phyloP scores from a whole-genome alignment of 2,797 vertebrate genomes.

The Halcyon badia region DNA sequence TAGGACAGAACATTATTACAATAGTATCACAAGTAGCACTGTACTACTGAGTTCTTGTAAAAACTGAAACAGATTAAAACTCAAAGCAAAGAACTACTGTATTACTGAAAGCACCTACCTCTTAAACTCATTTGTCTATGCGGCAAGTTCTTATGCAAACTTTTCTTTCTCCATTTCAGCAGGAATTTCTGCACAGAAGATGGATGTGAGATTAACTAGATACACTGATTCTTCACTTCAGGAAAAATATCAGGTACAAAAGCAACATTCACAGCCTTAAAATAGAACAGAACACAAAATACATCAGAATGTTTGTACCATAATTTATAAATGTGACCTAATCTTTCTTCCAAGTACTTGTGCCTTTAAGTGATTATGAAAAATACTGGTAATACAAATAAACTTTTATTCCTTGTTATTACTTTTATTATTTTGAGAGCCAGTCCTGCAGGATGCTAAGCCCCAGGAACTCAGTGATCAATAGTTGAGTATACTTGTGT shows the following conservation, averaged over 20 bases:
- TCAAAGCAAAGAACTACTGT: neutral
- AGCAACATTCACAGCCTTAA: neutral
- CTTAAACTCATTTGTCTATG: neutral
- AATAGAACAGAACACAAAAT: neutral
- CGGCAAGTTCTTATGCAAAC: neutral
- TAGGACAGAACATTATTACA: neutral
- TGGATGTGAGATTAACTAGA: neutral
- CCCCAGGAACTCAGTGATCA: neutral
- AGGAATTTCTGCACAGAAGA: neutral
- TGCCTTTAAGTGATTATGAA: neutral
- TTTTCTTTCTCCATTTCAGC: neutral
- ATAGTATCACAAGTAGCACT: neutral
- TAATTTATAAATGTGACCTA: neutral
- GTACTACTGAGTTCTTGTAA: neutral
- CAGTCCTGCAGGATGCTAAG: neutral
- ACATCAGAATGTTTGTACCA: neutral
- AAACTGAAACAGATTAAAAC: neutral
- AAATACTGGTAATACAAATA: neutral
- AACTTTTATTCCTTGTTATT: neutral
- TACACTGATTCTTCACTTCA: neutral
- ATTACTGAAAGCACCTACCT: neutral
- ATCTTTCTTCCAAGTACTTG: neutral
- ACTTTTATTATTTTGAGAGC: neutral
- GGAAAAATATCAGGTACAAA: neutral
- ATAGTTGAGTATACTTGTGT: fast-evolving